Conservation (phyloP, 2,888 invertebrate species). For the Adineta ricciae region DNA sequence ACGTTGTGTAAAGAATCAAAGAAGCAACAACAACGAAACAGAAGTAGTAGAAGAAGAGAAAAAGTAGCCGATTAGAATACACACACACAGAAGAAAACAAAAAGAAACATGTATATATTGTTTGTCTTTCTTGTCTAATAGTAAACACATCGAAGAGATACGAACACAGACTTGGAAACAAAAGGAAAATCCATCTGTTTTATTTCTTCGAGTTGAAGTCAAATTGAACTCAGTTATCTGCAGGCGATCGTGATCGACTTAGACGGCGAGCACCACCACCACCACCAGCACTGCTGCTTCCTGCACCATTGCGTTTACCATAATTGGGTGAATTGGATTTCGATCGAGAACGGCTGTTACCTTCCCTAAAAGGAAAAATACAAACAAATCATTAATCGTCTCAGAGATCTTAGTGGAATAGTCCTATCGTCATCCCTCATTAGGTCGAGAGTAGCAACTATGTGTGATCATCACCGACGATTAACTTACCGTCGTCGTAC, state of each 20-base stretch:
- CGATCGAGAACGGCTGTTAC: background rate
- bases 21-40: background rate
- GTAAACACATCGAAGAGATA: background rate
- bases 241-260: background rate
- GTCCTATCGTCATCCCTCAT: background rate
- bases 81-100: background rate
- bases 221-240: background rate
- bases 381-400: background rate
- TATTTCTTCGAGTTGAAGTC: background rate
- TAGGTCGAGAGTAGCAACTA: slow-evolving; percentile 21
- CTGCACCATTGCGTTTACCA: background rate
- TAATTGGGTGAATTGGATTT: background rate
- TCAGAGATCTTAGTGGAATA: slow-evolving; percentile 24
- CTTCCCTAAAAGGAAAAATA: background rate
- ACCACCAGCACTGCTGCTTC: background rate
- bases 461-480: background rate
- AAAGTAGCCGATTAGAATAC: background rate
- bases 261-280: background rate
- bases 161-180: background rate
- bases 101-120: background rate
- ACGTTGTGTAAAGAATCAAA: background rate
- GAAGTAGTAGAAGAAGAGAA: background rate
- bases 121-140: background rate
- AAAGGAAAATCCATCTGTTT: background rate
- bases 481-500: background rate